These are phyloP conservation scores for Bergia puertoricense DNA, from an alignment of 92 coral and sea anemone genomes.

Conservation along the genomic window DNA sequence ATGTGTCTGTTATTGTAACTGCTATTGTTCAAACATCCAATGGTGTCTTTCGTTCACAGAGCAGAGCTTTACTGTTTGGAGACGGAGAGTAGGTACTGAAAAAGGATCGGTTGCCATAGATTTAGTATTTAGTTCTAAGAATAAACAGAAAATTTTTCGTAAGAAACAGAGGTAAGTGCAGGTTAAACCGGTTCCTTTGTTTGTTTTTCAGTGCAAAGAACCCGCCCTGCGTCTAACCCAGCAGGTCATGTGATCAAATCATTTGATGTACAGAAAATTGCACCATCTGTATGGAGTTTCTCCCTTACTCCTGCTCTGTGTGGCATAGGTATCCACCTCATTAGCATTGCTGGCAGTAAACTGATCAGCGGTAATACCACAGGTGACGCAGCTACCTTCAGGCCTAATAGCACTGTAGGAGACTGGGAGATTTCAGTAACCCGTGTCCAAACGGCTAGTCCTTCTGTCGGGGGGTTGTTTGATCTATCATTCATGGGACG, in stretches of 20 bases:
- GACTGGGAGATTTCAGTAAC: slow-evolving; percentile 52
- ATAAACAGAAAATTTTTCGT: too few species aligned
- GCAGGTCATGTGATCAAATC: slow-evolving; percentile 71
- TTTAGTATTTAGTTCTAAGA: too few species aligned
- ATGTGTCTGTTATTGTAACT: too few species aligned
- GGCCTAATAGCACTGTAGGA: slow-evolving; percentile 52
- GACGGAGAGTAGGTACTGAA: too few species aligned
- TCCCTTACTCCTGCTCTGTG: slow-evolving; percentile 70
- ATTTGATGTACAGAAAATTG: slow-evolving; percentile 58
- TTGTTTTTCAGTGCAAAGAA: slow-evolving; percentile 57
- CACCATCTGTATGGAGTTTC: slow-evolving; percentile 67
- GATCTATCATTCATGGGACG: slow-evolving; percentile 60
- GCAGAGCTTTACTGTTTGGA: too few species aligned
- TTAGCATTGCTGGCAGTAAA: slow-evolving; percentile 61
- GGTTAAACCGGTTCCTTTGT: not conserved
- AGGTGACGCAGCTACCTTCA: slow-evolving; percentile 47
- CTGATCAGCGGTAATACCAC: slow-evolving; percentile 51
- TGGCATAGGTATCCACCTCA: slow-evolving; percentile 71
- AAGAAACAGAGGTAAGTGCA: too few species aligned
- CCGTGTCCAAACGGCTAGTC: slow-evolving; percentile 75
- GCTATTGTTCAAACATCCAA: too few species aligned
- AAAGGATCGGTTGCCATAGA: too few species aligned
- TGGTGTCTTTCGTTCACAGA: too few species aligned
- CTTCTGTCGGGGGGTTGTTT: slow-evolving; percentile 79
- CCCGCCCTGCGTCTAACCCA: slow-evolving; percentile 70